These are phyloP conservation scores for Romanogobio albipinnatus DNA, from an alignment of 2,113 vertebrate species.

Conservation along the genomic window DNA sequence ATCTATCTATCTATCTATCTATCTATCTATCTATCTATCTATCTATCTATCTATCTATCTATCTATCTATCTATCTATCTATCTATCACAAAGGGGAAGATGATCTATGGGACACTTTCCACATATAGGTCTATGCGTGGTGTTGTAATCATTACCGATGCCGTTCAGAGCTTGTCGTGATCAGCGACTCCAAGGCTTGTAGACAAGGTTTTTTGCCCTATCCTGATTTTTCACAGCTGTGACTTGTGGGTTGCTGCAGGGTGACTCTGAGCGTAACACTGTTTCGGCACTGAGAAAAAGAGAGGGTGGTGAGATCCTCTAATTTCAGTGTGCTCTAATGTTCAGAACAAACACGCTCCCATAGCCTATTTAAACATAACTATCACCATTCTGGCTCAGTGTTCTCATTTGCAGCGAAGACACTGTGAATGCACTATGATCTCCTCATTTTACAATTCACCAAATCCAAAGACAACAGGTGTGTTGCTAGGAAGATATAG, in stretches of 20 bases:
- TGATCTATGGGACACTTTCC: not conserved
- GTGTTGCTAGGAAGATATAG: not conserved
- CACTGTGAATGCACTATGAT: not conserved
- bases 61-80: not conserved
- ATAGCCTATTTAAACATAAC: constrained; percentile 6
- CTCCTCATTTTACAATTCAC: not conserved
- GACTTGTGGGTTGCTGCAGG: constrained; percentile 50
- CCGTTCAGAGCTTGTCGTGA: constrained; percentile 47
- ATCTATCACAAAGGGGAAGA: not conserved
- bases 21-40: not conserved
- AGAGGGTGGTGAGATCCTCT: constrained; percentile 18
- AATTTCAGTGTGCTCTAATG: not conserved
- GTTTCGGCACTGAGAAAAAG: constrained; percentile 30
- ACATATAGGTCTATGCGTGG: not conserved
- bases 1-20: not conserved
- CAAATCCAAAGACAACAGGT: not conserved
- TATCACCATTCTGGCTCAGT: not conserved
- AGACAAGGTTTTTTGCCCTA: constrained; percentile 26
- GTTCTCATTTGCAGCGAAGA: not conserved
- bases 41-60: not conserved
- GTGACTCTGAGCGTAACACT: constrained; percentile 43
- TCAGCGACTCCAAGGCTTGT: constrained; percentile 48
- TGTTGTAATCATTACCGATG: not conserved
- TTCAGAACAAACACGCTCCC: not conserved
- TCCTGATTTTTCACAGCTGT: constrained; percentile 67